Percentiles rank a stretch among this genome's conserved stretches.
These are phyloP conservation scores for Hesperia comma DNA, from an alignment of 2,888 invertebrate genomes.

Conservation along the genomic window DNA sequence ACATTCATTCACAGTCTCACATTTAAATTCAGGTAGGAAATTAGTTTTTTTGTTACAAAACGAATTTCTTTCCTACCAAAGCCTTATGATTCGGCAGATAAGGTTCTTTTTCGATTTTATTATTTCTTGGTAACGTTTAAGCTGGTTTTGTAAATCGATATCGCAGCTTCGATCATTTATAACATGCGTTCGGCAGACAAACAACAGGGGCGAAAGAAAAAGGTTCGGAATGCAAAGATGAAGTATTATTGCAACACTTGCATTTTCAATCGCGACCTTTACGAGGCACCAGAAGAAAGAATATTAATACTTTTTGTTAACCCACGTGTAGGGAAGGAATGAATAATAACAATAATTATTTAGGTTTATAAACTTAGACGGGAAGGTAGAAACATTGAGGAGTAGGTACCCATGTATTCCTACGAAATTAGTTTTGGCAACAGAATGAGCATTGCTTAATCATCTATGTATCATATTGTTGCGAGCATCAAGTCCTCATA, in stretches of 20 bases:
- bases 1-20: conserved; percentile 43
- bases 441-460: no score
- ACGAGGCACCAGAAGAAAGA: conserved; percentile 50
- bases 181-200: conserved; percentile 76
- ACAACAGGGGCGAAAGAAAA: conserved; percentile 71
- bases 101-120: conserved; percentile 45
- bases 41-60: conserved; percentile 37
- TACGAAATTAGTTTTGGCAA: no score
- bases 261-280: conserved; percentile 75
- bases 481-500: no score
- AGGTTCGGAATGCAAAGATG: conserved; percentile 73
- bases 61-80: conserved; percentile 11
- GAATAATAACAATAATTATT: not conserved
- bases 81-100: conserved; percentile 28
- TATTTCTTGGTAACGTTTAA: conserved; percentile 44
- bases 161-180: conserved; percentile 81
- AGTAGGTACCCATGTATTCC: no score
- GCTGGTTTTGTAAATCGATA: conserved; percentile 68
- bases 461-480: no score
- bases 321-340: conserved; percentile 22
- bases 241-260: conserved; percentile 83
- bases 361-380: not conserved
- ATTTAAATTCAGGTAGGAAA: conserved; percentile 67
- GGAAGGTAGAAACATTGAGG: no score
- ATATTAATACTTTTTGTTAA: conserved; percentile 20